Evolutionary conservation across 2,888 invertebrate species (phyloP).

Genomic region (Augochlorella aurata): DNA sequence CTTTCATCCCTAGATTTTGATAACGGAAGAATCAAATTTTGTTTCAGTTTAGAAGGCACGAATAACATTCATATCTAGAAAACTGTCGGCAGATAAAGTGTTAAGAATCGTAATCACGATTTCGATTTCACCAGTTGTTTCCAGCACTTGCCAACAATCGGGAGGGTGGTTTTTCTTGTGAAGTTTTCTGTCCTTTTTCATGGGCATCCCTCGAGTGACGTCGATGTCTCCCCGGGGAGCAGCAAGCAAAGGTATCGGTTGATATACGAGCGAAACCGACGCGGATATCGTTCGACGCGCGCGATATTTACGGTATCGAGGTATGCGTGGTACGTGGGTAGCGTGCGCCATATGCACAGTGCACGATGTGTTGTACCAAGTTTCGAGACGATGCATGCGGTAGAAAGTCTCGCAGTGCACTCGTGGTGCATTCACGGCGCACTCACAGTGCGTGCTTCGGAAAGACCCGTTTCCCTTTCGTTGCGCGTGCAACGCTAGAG

Average conservation of each 20-base stretch:
- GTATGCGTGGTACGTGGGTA: conserved; percentile 41
- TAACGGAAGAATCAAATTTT: too few species aligned
- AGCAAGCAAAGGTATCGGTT: conserved; percentile 11
- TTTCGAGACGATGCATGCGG: conserved; percentile 8
- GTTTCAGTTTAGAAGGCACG: too few species aligned
- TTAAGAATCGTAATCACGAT: background rate
- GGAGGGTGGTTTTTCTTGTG: background rate
- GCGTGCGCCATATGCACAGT: conserved; percentile 4
- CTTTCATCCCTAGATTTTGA: too few species aligned
- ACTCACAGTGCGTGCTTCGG: background rate
- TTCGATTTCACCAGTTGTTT: background rate
- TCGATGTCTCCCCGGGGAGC: conserved; percentile 40
- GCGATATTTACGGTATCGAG: conserved; percentile 61
- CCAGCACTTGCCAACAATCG: background rate
- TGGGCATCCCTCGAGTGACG: conserved; percentile 5
- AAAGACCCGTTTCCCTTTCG: background rate
- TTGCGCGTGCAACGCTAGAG: background rate
- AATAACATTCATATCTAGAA: too few species aligned
- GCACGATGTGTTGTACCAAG: conserved; percentile 39
- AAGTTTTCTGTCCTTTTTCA: background rate
- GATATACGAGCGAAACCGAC: conserved; percentile 53
- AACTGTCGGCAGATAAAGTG: too few species aligned
- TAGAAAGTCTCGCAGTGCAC: too few species aligned
- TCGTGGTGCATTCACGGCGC: too few species aligned
- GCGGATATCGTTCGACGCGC: conserved; percentile 57